Conservation (phyloP, 2,113 vertebrate genomes). For the Halcyon senegalensis region DNA sequence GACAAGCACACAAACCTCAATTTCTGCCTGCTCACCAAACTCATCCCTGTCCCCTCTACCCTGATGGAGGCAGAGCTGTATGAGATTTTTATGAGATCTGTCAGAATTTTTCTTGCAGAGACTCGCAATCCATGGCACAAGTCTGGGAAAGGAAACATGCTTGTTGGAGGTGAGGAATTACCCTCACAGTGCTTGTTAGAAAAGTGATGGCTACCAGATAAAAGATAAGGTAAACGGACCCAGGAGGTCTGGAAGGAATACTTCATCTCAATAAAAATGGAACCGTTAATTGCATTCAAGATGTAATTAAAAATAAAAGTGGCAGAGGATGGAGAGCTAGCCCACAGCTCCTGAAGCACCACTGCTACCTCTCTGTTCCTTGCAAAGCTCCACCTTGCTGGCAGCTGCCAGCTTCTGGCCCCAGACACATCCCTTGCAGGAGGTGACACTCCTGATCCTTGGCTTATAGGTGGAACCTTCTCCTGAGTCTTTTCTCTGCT, state of each 20-base stretch:
- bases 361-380: background rate
- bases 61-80: background rate
- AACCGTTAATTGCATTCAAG: background rate
- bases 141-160: background rate
- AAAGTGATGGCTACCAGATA: background rate
- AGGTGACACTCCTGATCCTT: background rate
- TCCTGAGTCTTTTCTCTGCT: background rate
- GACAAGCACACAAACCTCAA: background rate
- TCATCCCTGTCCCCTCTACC: background rate
- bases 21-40: background rate
- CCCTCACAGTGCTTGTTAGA: background rate
- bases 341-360: background rate
- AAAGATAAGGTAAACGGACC: background rate
- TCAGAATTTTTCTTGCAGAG: background rate
- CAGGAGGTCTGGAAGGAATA: background rate
- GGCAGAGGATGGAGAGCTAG: background rate
- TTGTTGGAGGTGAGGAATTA: background rate
- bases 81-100: background rate
- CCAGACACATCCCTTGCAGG: background rate
- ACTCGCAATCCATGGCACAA: background rate
- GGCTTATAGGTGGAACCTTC: background rate
- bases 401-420: background rate
- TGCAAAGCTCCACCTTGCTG: background rate
- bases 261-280: background rate
- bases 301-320: background rate